phyloP scores from a whole-genome alignment of 2,888 invertebrate genomes.

The Caenorhabditis wallacei region DNA sequence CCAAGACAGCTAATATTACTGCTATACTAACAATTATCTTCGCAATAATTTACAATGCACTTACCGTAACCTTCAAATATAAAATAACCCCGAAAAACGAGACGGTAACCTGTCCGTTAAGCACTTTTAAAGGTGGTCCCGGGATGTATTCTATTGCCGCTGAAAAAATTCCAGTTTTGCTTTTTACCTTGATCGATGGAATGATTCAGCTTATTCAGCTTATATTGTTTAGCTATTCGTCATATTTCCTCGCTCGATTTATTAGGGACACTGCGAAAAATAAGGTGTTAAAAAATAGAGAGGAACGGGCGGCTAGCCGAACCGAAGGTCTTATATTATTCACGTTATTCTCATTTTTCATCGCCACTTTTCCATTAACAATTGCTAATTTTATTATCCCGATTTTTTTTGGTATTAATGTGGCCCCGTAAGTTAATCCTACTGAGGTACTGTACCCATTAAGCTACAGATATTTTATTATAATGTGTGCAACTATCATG shows the following conservation, averaged over 20 bases:
- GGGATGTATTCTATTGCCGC: neutral
- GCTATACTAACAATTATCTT: too few relatives aligned
- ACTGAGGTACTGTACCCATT: neutral
- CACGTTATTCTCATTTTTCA: slow-evolving; percentile 3
- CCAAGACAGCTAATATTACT: neutral
- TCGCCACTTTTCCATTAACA: neutral
- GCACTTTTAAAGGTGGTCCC: neutral
- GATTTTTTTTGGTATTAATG: neutral
- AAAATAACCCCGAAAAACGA: neutral
- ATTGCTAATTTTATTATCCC: neutral
- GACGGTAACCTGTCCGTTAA: neutral
- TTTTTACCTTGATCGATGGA: neutral
- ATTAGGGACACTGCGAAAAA: neutral
- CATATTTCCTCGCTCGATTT: neutral
- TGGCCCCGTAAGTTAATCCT: neutral
- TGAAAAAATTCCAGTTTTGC: neutral
- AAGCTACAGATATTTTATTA: neutral
- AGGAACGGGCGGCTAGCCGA: neutral
- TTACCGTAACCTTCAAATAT: neutral
- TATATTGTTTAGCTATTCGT: neutral
- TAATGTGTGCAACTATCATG: neutral
- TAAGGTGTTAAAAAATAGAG: neutral
- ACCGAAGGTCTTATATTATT: slow-evolving; percentile 8
- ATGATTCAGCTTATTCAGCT: neutral
- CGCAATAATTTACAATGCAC: too few relatives aligned